Evolutionary conservation across 2,113 vertebrate species (phyloP).

Genomic region (Cromileptes altivelis): DNA sequence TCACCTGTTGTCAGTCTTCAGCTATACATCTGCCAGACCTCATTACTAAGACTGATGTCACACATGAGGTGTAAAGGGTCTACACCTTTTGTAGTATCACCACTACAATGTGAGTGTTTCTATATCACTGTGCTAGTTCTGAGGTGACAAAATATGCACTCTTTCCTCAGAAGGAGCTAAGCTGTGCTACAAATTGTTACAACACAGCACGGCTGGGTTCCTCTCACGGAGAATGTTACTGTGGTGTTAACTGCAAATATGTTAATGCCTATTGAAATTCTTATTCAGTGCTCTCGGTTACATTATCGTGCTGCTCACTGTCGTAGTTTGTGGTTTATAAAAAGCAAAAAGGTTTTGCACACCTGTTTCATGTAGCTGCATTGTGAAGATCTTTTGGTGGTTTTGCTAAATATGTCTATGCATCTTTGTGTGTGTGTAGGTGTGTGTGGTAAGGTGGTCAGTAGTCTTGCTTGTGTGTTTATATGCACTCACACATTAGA

Average conservation of each 20-base stretch:
- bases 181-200: not conserved
- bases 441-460: slow-evolving; percentile 20
- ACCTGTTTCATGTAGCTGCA: slow-evolving; percentile 5
- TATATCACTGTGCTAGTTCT: not conserved
- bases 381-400: slow-evolving; percentile 17
- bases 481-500: not conserved
- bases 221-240: not conserved
- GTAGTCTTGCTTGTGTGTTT: slow-evolving; percentile 2
- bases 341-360: not conserved
- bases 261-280: not conserved
- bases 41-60: not conserved
- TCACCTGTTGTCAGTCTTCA: not conserved
- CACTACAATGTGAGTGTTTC: not conserved
- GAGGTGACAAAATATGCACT: not conserved
- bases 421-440: slow-evolving; percentile 18
- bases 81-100: not conserved
- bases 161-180: not conserved
- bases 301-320: not conserved
- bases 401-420: slow-evolving; percentile 34
- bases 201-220: not conserved
- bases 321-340: not conserved
- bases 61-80: slow-evolving; percentile 2
- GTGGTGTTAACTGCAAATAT: slow-evolving; percentile 25
- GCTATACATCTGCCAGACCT: not conserved
- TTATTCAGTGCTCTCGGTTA: not conserved